A percentile compares a stretch with the other conserved stretches of the same genome.
Evolutionary conservation across 2,797 vertebrate species (phyloP).

Genomic region (Gambusia yucatana): DNA sequence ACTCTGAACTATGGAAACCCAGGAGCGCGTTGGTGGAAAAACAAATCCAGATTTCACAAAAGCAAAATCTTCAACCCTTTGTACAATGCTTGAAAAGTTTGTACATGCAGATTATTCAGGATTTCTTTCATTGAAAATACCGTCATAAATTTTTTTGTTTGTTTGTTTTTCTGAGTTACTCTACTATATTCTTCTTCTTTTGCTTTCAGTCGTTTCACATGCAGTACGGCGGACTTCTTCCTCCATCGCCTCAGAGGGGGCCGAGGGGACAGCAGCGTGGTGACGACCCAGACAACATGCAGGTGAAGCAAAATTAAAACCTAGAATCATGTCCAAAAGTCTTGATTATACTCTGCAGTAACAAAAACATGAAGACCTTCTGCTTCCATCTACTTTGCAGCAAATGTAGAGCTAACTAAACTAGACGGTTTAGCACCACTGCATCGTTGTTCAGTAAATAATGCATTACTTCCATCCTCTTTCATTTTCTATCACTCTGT

Average conservation of each 20-base stretch:
- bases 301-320: conserved; percentile 66
- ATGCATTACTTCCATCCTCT: conserved; percentile 8
- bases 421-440: not conserved
- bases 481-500: conserved; percentile 2
- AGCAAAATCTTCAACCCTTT: no score
- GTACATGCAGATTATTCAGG: not conserved
- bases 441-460: not conserved
- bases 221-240: conserved; percentile 75
- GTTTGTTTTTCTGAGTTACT: no score
- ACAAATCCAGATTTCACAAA: no score
- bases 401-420: not conserved
- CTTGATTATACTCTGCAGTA: no score
- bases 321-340: not conserved
- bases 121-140: not conserved
- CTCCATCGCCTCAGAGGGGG: conserved; percentile 82
- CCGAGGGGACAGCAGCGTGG: conserved; percentile 82
- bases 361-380: not conserved
- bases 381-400: conserved; percentile 9
- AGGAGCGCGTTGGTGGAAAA: no score
- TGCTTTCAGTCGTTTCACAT: conserved; percentile 70
- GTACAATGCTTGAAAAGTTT: not conserved
- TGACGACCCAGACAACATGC: conserved; percentile 84
- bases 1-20: no score
- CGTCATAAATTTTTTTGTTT: not conserved
- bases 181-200: not conserved